Conservation (phyloP, 1,140 invertebrate species). For the Aphis craccivora region DNA sequence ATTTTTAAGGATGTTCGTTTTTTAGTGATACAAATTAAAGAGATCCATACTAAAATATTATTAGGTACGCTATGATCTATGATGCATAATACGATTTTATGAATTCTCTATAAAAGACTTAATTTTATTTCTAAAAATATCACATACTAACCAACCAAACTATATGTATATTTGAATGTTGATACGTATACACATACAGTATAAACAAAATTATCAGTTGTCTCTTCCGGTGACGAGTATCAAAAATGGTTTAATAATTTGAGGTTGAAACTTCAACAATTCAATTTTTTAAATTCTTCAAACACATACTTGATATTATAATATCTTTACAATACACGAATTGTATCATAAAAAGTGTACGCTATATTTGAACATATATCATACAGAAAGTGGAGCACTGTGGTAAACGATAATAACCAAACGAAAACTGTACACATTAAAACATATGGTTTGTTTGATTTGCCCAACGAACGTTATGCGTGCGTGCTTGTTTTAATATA, state of each 20-base stretch:
- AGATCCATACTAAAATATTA: too few species aligned
- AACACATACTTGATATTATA: background rate
- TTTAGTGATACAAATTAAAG: background rate
- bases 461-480: background rate
- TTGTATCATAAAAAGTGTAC: background rate
- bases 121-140: too few species aligned
- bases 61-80: background rate
- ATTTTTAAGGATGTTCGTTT: background rate
- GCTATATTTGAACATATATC: background rate
- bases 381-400: background rate
- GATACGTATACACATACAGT: background rate
- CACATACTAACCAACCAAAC: too few species aligned
- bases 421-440: background rate
- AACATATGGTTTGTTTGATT: background rate
- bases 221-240: background rate
- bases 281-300: background rate
- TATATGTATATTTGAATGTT: too few species aligned
- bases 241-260: too few species aligned
- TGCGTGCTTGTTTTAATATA: background rate
- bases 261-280: background rate
- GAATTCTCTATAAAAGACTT: background rate
- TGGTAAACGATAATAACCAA: background rate
- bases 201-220: background rate
- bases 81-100: background rate
- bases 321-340: background rate